Evolutionary conservation across 1,140 invertebrate species (phyloP), one percentile per base, ranked within the genome.

Genomic region (Drosophila chauvacae): DNA sequence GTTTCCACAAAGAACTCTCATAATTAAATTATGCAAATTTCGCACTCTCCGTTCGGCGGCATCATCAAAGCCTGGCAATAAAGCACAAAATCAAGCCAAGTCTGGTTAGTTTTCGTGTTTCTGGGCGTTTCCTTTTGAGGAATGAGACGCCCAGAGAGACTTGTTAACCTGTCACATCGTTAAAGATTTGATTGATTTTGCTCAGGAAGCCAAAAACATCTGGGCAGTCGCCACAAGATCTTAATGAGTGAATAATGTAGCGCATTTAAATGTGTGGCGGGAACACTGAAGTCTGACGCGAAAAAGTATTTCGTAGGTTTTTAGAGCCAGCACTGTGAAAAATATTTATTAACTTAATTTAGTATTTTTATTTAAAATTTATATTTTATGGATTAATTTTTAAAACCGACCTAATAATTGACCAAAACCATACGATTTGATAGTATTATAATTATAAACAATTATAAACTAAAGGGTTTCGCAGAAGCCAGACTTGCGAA

Each of bases 11-110:
- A 90, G 80, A 88, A 83, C 77, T 90, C 81, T 85, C 86, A 88
- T 88, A 88, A 88, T 88, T 90, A 90, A 85, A 81, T 61, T 88
- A 88, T 88, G 85, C 86, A 81, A 88, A 88, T 88, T 78, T 81
- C 44, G 68, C 66, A 79, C 77, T 90, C 77, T 68, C 44, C 64
- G 45, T 72, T 73, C 45, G 81, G 60, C 85, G 85, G 86, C 66
- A 48, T 42, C 77, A 55, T 88, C 85, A 88, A 90, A 90, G 59
- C 30, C 61, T 63, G 30, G 51, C 80, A 60, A 88, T 84, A 84
- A 88, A 78, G 50, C 56, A 70, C 59, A 66, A 79, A 47, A 45
- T 28, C 65, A 51, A 71, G 18, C 56, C 59, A 70, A 41, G 61
- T 45, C 60, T 55, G 33, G 77, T 45, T 60, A 18, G 20, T 18